Evolutionary conservation across 2,888 invertebrate genomes (phyloP).

Genomic region (Rhopalosiphum nymphaeae): DNA sequence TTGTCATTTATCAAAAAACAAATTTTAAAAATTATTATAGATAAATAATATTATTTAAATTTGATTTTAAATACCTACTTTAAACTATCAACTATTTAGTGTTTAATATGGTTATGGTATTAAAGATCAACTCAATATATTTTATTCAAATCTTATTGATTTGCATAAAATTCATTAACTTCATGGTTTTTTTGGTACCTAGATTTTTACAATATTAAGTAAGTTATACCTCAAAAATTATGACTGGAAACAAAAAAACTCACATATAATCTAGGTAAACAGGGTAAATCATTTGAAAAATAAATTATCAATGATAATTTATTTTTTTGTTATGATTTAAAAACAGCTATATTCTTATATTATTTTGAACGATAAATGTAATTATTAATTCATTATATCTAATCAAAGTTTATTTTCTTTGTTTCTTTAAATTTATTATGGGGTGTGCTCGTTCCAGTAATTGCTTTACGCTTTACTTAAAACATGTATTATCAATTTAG

Average conservation of each 20-base stretch:
- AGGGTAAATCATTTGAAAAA: not conserved
- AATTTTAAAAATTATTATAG: not conserved
- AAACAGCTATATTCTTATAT: too few species aligned
- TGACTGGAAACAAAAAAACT: not conserved
- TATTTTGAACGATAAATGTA: too few species aligned
- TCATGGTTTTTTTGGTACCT: not conserved
- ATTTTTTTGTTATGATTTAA: too few species aligned
- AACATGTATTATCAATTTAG: too few species aligned
- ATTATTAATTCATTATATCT: too few species aligned
- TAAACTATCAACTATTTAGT: not conserved
- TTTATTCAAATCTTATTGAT: not conserved
- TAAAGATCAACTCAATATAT: not conserved
- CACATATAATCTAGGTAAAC: not conserved
- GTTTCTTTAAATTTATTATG: too few species aligned
- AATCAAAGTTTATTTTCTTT: too few species aligned
- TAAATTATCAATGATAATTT: not conserved
- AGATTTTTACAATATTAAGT: not conserved
- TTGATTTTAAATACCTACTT: not conserved
- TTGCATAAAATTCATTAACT: not conserved
- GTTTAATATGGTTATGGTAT: not conserved
- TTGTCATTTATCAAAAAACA: constrained; percentile 21
- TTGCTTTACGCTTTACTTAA: too few species aligned
- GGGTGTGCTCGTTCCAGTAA: too few species aligned
- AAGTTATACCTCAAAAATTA: not conserved
- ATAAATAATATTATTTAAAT: not conserved